Evolutionary conservation across 2,113 vertebrate species (phyloP).

Genomic region (Marcusenius ussheri): DNA sequence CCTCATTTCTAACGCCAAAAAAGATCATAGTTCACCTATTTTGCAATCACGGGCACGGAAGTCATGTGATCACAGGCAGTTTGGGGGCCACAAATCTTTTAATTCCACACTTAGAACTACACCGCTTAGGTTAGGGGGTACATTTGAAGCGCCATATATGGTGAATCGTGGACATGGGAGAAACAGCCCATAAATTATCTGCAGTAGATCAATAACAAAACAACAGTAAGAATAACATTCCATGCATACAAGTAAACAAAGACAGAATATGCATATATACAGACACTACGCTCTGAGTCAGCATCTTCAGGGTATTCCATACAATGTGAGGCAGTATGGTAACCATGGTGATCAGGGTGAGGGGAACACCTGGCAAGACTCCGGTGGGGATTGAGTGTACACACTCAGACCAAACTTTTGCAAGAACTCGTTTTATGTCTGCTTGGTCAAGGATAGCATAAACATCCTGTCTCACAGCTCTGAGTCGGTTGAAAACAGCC

Average conservation of each 20-base stretch:
- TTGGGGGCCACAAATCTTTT: conserved; percentile 22
- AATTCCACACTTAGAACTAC: conserved; percentile 10
- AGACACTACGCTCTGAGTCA: neutral
- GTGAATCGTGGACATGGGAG: too few species aligned
- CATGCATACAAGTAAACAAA: neutral
- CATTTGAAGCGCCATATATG: neutral
- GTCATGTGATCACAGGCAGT: neutral
- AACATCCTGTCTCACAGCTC: neutral
- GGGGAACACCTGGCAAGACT: conserved; percentile 48
- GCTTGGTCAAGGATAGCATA: neutral
- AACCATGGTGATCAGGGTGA: conserved; percentile 31
- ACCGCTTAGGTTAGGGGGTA: neutral
- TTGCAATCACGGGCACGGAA: conserved; percentile 4
- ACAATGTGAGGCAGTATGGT: neutral
- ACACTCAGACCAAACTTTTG: neutral
- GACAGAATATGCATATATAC: neutral
- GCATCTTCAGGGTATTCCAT: neutral
- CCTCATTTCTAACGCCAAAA: conserved; percentile 11
- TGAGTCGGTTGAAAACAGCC: neutral
- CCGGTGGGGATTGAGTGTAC: neutral
- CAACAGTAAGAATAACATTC: neutral
- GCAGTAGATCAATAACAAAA: neutral
- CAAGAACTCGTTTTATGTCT: neutral
- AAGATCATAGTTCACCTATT: conserved; percentile 11
- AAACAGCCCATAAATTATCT: neutral